Base-by-base conservation (phyloP, 1,140 invertebrate species). In the Maconellicoccus hirsutus region DNA sequence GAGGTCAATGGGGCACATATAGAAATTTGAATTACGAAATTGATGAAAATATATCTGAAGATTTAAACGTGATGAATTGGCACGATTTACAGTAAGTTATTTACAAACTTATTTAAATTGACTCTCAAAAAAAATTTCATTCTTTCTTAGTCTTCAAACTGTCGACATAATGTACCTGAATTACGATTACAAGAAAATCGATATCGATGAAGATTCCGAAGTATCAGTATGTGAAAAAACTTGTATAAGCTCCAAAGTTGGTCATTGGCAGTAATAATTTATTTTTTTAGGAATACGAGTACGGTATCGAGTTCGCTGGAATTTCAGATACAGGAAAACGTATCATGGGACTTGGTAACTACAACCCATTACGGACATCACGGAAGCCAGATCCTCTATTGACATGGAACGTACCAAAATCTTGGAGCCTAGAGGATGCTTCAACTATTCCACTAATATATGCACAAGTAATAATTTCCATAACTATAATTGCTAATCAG, bases 261-360 rank as follows among this genome's bases (percentile, higher is more conserved):
- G n/a, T n/a, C n/a, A n/a, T n/a, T n/a, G n/a, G n/a, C n/a, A n/a
- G n/a, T n/a, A n/a, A n/a, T n/a, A n/a, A n/a, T n/a, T n/a, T 38
- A 14, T 38, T 6, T 38, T 14, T 38, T 38, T 14, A 90, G 59
- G 87, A 87, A 12, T 84, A 85, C n/a, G 72, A 72, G 81, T 94
- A 97, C 74, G 96, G 93, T 79, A 82, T 98, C 75, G 96, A 98
- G 80, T 98, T 96, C 78, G 86, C 93, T 71, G 95, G 95, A 0
- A 83, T 89, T 21, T 83, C 90, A 73, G 79, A 82, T 0, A 77
- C 82, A 59, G 94, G 94, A 14, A 82, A 84, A 63, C 83, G 92
- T 72, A 87, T 98, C 0, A 98, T 98, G 95, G 96, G 95, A 71
- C 89, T 97, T 82, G 86, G 88, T 77, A 93, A 92, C 66, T 80